Evolutionary conservation across 2,888 invertebrate genomes (phyloP).

Genomic region (Lingula anatina): DNA sequence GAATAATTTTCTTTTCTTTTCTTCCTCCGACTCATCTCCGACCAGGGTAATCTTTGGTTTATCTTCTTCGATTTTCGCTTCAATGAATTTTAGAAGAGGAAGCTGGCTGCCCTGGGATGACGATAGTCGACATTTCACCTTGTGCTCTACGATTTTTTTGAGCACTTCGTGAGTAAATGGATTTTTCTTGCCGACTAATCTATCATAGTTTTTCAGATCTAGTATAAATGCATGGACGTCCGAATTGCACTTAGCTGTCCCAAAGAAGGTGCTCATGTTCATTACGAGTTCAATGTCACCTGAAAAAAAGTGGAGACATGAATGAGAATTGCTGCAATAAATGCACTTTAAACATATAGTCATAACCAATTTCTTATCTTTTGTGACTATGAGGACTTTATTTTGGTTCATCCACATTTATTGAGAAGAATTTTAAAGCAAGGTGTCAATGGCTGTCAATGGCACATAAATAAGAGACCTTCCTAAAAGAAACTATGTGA

Average conservation of each 20-base stretch:
- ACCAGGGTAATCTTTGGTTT: slow-evolving; percentile 12
- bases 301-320: slow-evolving; percentile 8
- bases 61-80: slow-evolving; percentile 17
- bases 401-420: no score
- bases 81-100: slow-evolving; percentile 18
- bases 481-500: no score
- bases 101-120: slow-evolving; percentile 20
- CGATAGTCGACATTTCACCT: slow-evolving; percentile 16
- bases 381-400: no score
- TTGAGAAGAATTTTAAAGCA: no score
- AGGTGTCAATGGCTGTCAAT: no score
- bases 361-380: no score
- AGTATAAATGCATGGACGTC: slow-evolving; percentile 8
- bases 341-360: no score
- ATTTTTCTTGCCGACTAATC: slow-evolving; percentile 15
- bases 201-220: slow-evolving; percentile 10
- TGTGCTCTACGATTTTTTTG: slow-evolving; percentile 11
- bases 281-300: slow-evolving; percentile 11
- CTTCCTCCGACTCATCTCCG: slow-evolving; percentile 13
- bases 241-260: slow-evolving; percentile 4
- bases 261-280: slow-evolving; percentile 6
- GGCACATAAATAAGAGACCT: no score
- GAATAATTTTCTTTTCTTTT: slow-evolving; percentile 14
- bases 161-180: slow-evolving; percentile 17
- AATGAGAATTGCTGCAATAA: no score